These are phyloP conservation scores for Peromyscus polionotus DNA, from an alignment of 2,113 vertebrate species.

Conservation along the genomic window DNA sequence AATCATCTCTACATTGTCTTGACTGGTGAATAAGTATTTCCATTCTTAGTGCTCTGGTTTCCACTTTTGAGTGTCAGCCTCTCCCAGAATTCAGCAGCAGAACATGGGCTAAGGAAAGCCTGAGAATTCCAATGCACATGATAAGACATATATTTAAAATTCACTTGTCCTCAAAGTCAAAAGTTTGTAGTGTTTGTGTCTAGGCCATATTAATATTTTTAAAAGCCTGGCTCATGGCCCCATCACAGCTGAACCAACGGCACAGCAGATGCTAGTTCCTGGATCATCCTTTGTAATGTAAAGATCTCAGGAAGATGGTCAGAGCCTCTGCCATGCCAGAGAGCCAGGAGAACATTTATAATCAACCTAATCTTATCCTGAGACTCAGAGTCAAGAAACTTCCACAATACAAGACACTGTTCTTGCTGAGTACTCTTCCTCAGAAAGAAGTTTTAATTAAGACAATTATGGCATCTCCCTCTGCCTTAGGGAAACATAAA, in stretches of 20 bases:
- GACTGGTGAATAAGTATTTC: constrained; percentile 1
- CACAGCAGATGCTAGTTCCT: background rate
- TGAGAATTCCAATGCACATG: background rate
- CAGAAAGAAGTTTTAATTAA: constrained; percentile 69
- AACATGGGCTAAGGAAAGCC: background rate
- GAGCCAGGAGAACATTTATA: background rate
- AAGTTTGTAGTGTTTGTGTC: background rate
- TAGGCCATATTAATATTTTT: background rate
- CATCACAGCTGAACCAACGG: background rate
- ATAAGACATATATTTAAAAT: background rate
- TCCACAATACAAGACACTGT: background rate
- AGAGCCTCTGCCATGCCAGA: background rate
- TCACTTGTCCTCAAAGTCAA: constrained; percentile 24
- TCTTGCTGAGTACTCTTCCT: background rate
- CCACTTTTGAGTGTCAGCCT: background rate
- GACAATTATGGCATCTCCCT: constrained; percentile 40
- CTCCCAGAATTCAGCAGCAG: background rate
- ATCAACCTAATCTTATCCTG: background rate
- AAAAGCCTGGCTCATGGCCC: background rate
- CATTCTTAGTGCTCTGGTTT: background rate
- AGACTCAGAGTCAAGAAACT: constrained; percentile 51
- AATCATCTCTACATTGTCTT: background rate
- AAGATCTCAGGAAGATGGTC: background rate
- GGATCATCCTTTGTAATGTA: background rate
- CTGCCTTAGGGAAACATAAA: constrained; percentile 18